Base-by-base conservation (phyloP, 2,113 vertebrate genomes). In the Danionella cerebrum region DNA sequence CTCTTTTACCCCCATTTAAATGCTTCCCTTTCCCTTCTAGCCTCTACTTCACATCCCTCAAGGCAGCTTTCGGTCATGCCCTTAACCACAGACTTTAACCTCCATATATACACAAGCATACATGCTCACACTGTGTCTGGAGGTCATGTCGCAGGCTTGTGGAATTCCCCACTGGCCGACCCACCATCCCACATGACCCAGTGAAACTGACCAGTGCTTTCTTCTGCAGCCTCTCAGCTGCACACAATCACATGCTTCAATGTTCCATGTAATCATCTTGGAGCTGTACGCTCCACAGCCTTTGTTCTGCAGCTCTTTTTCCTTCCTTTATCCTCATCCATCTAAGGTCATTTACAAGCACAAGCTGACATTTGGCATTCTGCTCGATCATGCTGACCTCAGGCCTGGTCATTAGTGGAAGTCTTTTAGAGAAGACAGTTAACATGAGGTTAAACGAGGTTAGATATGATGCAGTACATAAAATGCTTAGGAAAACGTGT, bases 231-330 rank as follows among this genome's bases (percentile, higher is more conserved):
- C 72, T 66, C 73, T 78, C 74, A 60, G 69, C 74, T 70, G 58
- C 67, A 68, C 38, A 57, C 70, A 76, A 75, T 75, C 59, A 73
- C 67, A 73, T 75, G 76, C 74, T 71, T 77, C 78, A 78, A 13
- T 70, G 70, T 71, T 69, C 55, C 70, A 76, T 63, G 67, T 67
- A 76, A 74, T 73, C 60, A 57, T 71, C 65, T 54, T 58, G 41
- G 65, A 67, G 62, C 75, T 76, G 65, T 27, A 44, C 64, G 42
- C 59, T 75, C 52, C 36, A 10, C 47, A 50, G 54, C 19, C 45
- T 65, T 69, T 64, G 54, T 71, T 75, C 65, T 50, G 7, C 62
- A 41, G 48, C 55, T 41, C 44, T 29, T 60, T 67, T 65, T 44
- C 3, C 45, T 51, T 45, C 18, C 45, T 36, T 60, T 64, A 10